Percentiles rank a stretch among this genome's conserved stretches.
Conservation (phyloP, 1,140 invertebrate genomes). For the Globodera rostochiensis region DNA sequence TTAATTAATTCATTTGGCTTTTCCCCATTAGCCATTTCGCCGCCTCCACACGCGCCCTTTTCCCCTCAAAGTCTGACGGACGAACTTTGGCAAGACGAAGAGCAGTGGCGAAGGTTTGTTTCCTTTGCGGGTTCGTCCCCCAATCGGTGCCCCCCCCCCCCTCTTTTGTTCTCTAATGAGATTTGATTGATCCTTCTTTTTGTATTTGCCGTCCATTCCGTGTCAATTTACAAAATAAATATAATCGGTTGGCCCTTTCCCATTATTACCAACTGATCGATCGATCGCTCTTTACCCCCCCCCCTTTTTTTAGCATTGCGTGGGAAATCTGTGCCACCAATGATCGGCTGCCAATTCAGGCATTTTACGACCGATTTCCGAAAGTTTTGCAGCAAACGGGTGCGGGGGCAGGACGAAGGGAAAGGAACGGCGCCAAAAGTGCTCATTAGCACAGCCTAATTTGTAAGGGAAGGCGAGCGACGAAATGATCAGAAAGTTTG, state of each 20-base stretch:
- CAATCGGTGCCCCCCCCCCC: no score
- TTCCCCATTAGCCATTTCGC: constrained; percentile 2
- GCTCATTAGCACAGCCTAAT: neutral
- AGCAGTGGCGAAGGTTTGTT: constrained; percentile 12
- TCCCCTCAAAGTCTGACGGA: neutral
- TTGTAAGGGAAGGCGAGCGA: no score
- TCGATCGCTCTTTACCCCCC: no score
- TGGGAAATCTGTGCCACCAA: constrained; percentile 33
- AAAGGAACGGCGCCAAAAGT: constrained; percentile 2
- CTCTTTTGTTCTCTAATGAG: no score
- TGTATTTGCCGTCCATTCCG: no score
- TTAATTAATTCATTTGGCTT: neutral
- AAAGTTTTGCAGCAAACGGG: constrained; percentile 20
- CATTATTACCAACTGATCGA: no score
- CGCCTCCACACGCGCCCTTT: neutral
- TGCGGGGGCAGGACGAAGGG: neutral
- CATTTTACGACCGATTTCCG: constrained; percentile 48
- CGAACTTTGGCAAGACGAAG: constrained; percentile 19
- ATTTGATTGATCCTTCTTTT: no score
- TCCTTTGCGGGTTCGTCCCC: no score
- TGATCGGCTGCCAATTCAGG: constrained; percentile 48
- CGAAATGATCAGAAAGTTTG: no score
- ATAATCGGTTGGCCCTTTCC: neutral
- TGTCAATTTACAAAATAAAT: no score
- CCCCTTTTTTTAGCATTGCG: constrained; percentile 10